phyloP scores from a whole-genome alignment of 2,888 invertebrate genomes.

The Patella pellucida region DNA sequence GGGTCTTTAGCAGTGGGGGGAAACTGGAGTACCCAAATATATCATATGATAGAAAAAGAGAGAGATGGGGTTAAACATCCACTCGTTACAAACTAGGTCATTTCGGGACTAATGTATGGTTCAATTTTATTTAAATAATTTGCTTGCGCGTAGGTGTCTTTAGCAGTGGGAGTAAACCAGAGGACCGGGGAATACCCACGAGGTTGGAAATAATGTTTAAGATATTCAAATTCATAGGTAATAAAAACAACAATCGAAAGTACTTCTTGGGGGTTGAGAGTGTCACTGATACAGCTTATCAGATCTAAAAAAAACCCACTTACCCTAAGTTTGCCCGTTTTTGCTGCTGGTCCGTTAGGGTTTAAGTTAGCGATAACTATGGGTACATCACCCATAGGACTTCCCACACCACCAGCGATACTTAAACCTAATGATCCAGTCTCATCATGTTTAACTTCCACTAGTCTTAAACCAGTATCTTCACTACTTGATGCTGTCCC shows the following conservation, averaged over 20 bases:
- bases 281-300: neutral
- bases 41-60: too few species aligned
- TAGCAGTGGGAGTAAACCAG: too few species aligned
- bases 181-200: too few species aligned
- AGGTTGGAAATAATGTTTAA: too few species aligned
- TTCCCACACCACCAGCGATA: constrained; percentile 65
- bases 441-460: constrained; percentile 62
- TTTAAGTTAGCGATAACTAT: constrained; percentile 65
- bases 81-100: too few species aligned
- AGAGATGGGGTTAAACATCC: too few species aligned
- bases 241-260: neutral
- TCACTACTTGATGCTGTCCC: constrained; percentile 41
- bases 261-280: too few species aligned
- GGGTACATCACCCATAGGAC: constrained; percentile 66
- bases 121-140: too few species aligned
- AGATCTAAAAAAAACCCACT: neutral
- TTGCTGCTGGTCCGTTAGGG: constrained; percentile 62
- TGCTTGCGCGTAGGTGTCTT: too few species aligned
- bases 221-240: neutral
- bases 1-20: too few species aligned
- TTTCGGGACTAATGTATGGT: too few species aligned
- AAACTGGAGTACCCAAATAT: too few species aligned
- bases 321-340: constrained; percentile 62
- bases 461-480: constrained; percentile 54
- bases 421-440: constrained; percentile 66